These are phyloP conservation scores for Gymnocheta viridis DNA, from an alignment of 2,888 invertebrate species.

Conservation along the genomic window DNA sequence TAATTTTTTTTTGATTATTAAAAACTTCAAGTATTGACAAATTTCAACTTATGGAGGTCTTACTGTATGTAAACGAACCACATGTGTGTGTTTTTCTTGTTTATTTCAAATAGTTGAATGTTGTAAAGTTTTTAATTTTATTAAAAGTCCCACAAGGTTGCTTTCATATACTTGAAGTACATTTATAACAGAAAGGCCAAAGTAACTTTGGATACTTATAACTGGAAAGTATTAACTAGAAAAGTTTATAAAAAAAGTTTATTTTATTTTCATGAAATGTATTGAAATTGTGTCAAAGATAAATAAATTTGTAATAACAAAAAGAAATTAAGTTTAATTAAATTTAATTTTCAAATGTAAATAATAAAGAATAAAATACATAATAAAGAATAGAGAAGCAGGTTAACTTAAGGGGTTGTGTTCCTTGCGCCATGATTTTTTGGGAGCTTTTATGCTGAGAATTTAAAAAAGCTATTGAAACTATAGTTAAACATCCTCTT, in stretches of 20 bases:
- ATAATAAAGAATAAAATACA: too few relatives aligned
- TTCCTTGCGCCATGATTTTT: not conserved
- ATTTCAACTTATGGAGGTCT: not conserved
- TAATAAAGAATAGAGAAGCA: not conserved
- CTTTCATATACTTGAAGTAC: not conserved
- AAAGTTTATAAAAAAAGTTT: constrained; percentile 45
- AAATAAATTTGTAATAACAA: not conserved
- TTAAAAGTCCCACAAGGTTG: constrained; percentile 58
- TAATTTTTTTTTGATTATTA: too few relatives aligned
- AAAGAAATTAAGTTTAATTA: not conserved
- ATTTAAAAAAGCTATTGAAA: too few relatives aligned
- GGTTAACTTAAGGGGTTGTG: not conserved
- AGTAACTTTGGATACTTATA: constrained; percentile 6
- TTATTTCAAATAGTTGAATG: not conserved
- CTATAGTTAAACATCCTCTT: too few relatives aligned
- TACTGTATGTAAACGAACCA: not conserved
- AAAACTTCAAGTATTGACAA: too few relatives aligned
- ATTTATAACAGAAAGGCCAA: not conserved
- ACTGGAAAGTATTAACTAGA: constrained; percentile 44
- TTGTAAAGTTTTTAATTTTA: constrained; percentile 36
- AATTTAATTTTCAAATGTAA: not conserved
- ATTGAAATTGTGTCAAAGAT: constrained; percentile 8
- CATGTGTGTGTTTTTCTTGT: not conserved
- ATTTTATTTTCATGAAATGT: not conserved
- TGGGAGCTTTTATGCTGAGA: too few relatives aligned